phyloP scores from a whole-genome alignment of 2,888 invertebrate species.

The Odontothrips loti region DNA sequence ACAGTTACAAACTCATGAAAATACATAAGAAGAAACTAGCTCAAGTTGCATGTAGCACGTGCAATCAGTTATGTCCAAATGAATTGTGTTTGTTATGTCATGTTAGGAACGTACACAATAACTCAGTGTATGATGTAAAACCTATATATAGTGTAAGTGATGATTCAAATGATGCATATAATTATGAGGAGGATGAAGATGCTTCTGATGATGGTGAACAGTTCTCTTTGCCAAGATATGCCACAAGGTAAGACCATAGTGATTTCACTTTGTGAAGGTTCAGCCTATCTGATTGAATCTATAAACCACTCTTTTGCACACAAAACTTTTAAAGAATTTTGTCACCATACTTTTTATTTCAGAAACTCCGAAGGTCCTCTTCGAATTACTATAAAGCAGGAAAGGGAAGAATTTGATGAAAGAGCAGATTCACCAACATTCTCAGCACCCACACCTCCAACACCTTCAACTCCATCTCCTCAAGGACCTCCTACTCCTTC shows the following conservation, averaged over 20 bases:
- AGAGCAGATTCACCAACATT: background rate
- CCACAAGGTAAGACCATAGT: background rate
- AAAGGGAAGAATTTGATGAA: background rate
- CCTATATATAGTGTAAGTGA: background rate
- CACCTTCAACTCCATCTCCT: background rate
- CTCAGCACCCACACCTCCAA: background rate
- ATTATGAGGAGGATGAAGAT: background rate
- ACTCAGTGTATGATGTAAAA: background rate
- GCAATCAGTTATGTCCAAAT: background rate
- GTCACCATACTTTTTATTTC: background rate
- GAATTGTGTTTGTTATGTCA: background rate
- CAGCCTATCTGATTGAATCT: background rate
- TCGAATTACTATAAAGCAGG: background rate
- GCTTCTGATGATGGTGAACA: background rate
- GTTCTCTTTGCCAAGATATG: background rate
- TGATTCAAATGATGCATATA: conserved; percentile 15
- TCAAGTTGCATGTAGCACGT: background rate
- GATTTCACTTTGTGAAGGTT: background rate
- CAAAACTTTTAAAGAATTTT: background rate
- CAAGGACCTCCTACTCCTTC: background rate
- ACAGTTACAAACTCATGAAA: background rate
- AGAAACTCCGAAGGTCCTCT: background rate
- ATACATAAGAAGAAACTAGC: background rate
- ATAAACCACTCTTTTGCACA: background rate
- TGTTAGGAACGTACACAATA: conserved; percentile 13